Percentiles rank a stretch among this genome's conserved stretches.
These are phyloP conservation scores for Euborellia annulipes DNA, from an alignment of 1,140 invertebrate species.

Conservation along the genomic window DNA sequence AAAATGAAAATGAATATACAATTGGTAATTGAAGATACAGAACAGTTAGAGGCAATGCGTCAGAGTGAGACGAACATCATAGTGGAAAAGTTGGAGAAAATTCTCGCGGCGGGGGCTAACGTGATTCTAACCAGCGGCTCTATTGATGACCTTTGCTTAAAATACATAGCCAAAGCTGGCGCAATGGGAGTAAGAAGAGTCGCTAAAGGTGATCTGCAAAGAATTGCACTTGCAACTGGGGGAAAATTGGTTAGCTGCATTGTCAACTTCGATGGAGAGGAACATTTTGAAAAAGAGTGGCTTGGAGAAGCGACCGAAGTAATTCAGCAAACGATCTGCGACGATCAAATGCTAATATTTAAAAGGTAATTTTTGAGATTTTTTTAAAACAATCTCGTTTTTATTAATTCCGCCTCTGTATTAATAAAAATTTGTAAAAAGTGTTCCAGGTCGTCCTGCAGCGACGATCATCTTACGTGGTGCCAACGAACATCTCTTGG, in stretches of 20 bases:
- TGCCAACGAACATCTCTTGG: constrained; percentile 54
- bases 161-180: constrained; percentile 53
- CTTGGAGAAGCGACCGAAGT: no score
- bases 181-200: constrained; percentile 53
- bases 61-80: constrained; percentile 50
- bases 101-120: constrained; percentile 48
- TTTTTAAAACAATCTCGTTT: not conserved
- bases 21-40: constrained; percentile 43
- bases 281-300: no score
- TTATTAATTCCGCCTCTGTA: constrained; percentile 29
- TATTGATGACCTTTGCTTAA: constrained; percentile 56
- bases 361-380: constrained; percentile 6
- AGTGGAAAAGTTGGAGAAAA: constrained; percentile 51
- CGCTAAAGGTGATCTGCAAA: constrained; percentile 45
- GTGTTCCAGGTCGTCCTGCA: constrained; percentile 44
- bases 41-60: constrained; percentile 45
- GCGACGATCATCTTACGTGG: constrained; percentile 46
- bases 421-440: no score
- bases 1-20: constrained; percentile 54
- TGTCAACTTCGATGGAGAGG: no score
- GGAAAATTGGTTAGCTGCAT: constrained; percentile 41
- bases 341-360: constrained; percentile 43
- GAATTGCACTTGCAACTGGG: constrained; percentile 57
- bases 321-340: constrained; percentile 50
- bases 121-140: constrained; percentile 53